Evolutionary conservation across 2,888 invertebrate species (phyloP), one percentile per base, ranked within the genome.

Genomic region (Eledona agricola): DNA sequence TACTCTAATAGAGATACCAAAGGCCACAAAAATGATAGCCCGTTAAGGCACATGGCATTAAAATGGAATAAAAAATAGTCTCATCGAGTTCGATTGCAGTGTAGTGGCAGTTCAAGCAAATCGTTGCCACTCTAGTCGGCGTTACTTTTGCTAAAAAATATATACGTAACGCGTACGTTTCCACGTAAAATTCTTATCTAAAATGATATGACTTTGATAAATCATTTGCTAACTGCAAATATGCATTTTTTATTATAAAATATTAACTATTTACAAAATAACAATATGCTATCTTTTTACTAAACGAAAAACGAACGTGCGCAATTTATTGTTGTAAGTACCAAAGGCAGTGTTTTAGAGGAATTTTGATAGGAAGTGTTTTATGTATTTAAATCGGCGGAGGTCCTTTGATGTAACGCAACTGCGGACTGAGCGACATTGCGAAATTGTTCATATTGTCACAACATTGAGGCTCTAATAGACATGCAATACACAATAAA

Each of bases 381-480:
- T 38, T 9, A 49, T 51, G 55, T 57, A 55, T 61, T 84, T 82
- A 90, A 62, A 89, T 84, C 4, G 92, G 91, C 10, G 90, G 91
- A 5, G 90, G 90, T 57, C 90, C 90, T 53, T 87, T 83, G n/a
- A 90, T 84, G 73, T 91, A 91, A 63, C 88, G 85, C 47, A 92
- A 79, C 67, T 90, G 89, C 2, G 91, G 90, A n/a, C 87, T 85
- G 23, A 91, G 77, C 0, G 88, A 87, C 65, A 89, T 81, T 38
- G 86, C 86, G 58, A 89, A 82, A 45, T 87, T 88, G 78, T 90
- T 89, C 66, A 89, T 80, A 45, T 86, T 83, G 71, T 90, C 89
- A 76, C 90, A 90, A 75, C 90, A 90, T 34, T 87, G 82, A 0
- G 89, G 89, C 3, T 89, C 89, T 10, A 89, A 80, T 22, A 89